These are phyloP conservation scores for Sepiola atlantica DNA, from an alignment of 2,888 invertebrate species.

Conservation along the genomic window DNA sequence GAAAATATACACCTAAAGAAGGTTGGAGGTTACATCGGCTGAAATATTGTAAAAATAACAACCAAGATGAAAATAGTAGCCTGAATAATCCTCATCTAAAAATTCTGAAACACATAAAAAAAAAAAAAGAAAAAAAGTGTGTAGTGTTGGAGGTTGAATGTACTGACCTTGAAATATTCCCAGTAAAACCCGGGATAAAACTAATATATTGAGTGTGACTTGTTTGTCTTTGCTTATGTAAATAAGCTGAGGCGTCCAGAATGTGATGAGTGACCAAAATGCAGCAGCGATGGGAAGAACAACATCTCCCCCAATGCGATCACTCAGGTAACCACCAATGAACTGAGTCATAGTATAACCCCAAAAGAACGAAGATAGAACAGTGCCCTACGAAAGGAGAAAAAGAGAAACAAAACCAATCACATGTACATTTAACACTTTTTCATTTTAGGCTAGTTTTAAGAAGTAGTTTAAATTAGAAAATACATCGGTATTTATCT, in stretches of 20 bases:
- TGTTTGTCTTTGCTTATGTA: slow-evolving; percentile 75
- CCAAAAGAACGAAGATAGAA: slow-evolving; percentile 84
- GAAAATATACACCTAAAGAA: too few species aligned
- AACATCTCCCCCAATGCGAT: slow-evolving; percentile 80
- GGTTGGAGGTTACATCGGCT: too few species aligned
- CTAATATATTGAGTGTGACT: slow-evolving; percentile 78
- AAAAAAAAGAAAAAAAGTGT: too few species aligned
- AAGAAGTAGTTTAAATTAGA: too few species aligned
- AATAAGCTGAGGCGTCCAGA: slow-evolving; percentile 72
- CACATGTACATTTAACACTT: not conserved
- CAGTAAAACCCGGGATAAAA: slow-evolving; percentile 79
- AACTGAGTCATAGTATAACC: slow-evolving; percentile 82
- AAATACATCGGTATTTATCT: too few species aligned
- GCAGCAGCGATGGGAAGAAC: slow-evolving; percentile 80
- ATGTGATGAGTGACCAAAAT: slow-evolving; percentile 74
- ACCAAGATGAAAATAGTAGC: too few species aligned
- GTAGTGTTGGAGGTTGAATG: not conserved
- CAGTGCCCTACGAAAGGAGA: slow-evolving; percentile 77
- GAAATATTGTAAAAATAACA: too few species aligned
- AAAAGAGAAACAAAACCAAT: not conserved
- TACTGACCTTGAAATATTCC: slow-evolving; percentile 80
- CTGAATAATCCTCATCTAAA: too few species aligned
- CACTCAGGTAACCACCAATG: slow-evolving; percentile 76
- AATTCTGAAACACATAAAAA: too few species aligned
- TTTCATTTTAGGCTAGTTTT: not conserved